These are phyloP conservation scores for Paraplagusia blochii DNA, from an alignment of 2,113 vertebrate genomes.

Conservation along the genomic window DNA sequence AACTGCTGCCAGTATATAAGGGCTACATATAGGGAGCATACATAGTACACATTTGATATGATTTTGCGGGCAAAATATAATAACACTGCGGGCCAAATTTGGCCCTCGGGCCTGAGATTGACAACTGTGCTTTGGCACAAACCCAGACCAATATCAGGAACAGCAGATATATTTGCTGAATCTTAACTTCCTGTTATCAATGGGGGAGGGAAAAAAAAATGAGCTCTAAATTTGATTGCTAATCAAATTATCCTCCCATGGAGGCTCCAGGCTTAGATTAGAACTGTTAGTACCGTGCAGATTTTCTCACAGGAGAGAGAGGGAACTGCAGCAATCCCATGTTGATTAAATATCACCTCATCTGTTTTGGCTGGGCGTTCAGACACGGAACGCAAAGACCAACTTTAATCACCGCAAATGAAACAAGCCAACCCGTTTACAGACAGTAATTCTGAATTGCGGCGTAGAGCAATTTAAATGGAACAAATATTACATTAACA, in stretches of 20 bases:
- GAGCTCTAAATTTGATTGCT: constrained; percentile 23
- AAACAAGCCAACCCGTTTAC: background rate
- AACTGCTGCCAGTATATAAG: no score
- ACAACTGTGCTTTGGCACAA: no score
- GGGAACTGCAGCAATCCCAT: background rate
- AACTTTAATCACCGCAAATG: constrained; percentile 31
- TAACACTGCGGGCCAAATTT: no score
- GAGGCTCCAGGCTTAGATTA: constrained; percentile 24
- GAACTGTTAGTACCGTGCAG: constrained; percentile 26
- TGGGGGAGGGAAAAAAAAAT: constrained; percentile 9
- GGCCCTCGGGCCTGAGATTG: no score
- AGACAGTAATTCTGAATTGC: constrained; percentile 25
- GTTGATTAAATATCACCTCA: background rate
- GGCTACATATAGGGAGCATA: no score
- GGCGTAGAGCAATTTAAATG: constrained; percentile 10
- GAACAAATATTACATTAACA: constrained; percentile 36
- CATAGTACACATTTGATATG: no score
- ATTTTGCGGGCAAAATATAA: no score
- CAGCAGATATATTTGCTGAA: no score
- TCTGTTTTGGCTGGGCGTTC: constrained; percentile 13
- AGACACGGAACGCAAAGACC: constrained; percentile 12
- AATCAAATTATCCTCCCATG: constrained; percentile 20
- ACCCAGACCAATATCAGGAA: no score
- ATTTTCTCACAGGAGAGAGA: constrained; percentile 5
- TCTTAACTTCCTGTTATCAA: background rate